phyloP scores from a whole-genome alignment of 2,888 invertebrate genomes.

The Sussaba pulchella region DNA sequence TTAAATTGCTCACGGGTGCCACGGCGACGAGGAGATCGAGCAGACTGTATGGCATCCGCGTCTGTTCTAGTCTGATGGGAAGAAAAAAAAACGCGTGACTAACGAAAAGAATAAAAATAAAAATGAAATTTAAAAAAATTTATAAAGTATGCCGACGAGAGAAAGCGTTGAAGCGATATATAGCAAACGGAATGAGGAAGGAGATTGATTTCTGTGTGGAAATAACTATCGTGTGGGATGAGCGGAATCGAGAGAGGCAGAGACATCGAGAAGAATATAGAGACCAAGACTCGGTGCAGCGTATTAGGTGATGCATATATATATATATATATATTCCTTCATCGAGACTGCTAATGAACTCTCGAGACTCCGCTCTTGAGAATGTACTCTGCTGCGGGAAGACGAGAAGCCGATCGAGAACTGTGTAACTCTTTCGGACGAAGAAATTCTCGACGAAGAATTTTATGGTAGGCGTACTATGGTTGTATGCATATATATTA shows the following conservation, averaged over 20 bases:
- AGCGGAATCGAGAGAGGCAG: not conserved
- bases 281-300: not conserved
- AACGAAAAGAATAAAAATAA: constrained; percentile 1
- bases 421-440: constrained; percentile 13
- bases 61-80: not conserved
- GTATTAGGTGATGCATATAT: constrained; percentile 9
- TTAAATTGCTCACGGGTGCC: constrained; percentile 31
- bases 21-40: constrained; percentile 6
- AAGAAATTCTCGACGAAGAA: constrained; percentile 36
- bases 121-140: too few species aligned
- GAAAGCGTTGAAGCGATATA: constrained; percentile 10
- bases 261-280: constrained; percentile 11
- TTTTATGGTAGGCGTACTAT: constrained; percentile 26
- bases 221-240: constrained; percentile 28
- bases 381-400: not conserved
- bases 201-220: constrained; percentile 28
- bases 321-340: too few species aligned
- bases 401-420: constrained; percentile 19
- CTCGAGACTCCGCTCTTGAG: constrained; percentile 10
- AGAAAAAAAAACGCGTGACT: constrained; percentile 16
- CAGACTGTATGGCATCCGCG: constrained; percentile 37
- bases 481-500: not conserved
- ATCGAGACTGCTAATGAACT: constrained; percentile 46
- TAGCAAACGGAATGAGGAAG: constrained; percentile 11
- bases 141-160: constrained; percentile 15